Evolutionary conservation across 2,888 invertebrate species (phyloP), one percentile per base, ranked within the genome.

Genomic region (Theretra japonica): DNA sequence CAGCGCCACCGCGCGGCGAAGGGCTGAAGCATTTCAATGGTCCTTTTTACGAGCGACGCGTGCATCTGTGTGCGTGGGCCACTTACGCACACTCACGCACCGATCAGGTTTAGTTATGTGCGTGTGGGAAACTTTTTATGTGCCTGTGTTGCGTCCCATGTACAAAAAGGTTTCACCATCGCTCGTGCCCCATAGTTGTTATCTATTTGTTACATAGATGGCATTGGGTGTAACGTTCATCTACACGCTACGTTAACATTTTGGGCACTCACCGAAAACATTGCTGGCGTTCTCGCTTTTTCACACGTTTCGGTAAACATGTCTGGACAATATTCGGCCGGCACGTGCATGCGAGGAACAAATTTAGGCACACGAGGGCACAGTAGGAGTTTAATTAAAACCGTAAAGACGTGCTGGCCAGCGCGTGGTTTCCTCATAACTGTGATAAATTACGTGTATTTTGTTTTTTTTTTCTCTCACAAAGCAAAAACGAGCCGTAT

Each of bases 11-110:
- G 86, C 75, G 92, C 91, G 94, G 89, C 80, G 92, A 87, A 91
- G 89, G 88, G 94, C 90, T 86, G 93, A 94, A 95, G 86, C 90
- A 92, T 92, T 92, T 91, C 89, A 89, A 93, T 92, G 79, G 87
- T 86, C 81, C 79, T 89, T 65, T 92, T 92, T 89, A 93, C 87
- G 89, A 88, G 83, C 77, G 76, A 70, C 50, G 71, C 73, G 65
- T 76, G 75, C 78, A 75, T 75, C 79, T 78, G 93, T 92, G 90
- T 91, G 91, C 88, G 90, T 90, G 78, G 79, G 84, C 83, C 82
- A 83, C 81, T 81, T 78, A 90, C 92, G 89, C 94, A 94, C 92
- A 94, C 94, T 77, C 58, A 77, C 78, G 81, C 85, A 85, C 72
- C 8, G 77, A 80, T 80, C 80, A 78, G 83, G 86, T 85, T 86